These are phyloP conservation scores for Heteromyza rotundicornis DNA, from an alignment of 2,888 invertebrate species.

Conservation along the genomic window DNA sequence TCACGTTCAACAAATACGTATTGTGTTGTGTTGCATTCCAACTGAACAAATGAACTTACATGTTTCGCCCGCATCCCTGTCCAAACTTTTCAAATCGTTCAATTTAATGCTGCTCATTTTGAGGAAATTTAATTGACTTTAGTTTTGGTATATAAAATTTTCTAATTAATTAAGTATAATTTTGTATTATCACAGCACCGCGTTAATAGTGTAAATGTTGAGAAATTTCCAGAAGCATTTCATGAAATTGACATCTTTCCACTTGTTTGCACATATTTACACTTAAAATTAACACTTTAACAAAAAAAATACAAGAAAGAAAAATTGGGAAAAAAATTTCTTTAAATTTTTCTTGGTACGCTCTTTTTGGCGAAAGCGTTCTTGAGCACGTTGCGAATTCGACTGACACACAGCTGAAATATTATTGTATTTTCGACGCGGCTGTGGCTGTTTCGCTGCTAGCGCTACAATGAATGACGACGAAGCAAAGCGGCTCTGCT, in stretches of 20 bases:
- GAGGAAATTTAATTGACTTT: not conserved
- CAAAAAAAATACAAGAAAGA: not conserved
- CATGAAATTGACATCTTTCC: not conserved
- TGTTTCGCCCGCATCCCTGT: not conserved
- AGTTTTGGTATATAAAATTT: not conserved
- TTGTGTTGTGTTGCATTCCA: no score
- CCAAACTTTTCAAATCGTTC: not conserved
- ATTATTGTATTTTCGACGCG: no score
- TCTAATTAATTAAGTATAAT: not conserved
- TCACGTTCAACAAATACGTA: no score
- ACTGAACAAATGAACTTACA: not conserved
- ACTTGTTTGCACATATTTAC: not conserved
- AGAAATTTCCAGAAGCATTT: not conserved
- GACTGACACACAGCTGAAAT: not conserved
- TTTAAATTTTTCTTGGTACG: no score
- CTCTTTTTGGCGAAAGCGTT: not conserved
- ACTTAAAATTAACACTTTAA: not conserved
- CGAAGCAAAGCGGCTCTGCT: conserved; percentile 37
- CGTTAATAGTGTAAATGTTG: not conserved
- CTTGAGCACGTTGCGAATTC: not conserved
- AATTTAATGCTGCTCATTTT: conserved; percentile 1
- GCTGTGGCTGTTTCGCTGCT: no score
- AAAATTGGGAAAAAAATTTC: no score
- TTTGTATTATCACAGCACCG: not conserved
- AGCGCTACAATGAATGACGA: conserved; percentile 30